Base-by-base conservation (phyloP, 2,888 invertebrate species). In the Rugalucina vietnamica region DNA sequence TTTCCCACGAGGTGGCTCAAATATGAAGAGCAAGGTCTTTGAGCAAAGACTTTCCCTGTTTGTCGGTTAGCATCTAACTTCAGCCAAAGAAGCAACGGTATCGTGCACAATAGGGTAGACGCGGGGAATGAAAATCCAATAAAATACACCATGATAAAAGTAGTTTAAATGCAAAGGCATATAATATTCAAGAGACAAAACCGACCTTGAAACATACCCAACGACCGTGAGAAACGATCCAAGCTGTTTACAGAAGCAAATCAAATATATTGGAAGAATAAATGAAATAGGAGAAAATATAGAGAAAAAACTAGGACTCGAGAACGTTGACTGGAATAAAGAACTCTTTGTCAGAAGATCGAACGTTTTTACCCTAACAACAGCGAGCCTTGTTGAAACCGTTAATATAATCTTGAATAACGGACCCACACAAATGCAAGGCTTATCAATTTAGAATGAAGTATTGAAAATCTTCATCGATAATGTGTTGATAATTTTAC, bases 401-500 rank as follows among this genome's bases (percentile, higher is more conserved):
- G 72, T 72, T 72, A 72, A 49, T 43, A 72, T 72, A 72, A 49
- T 72, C 49, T 72, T 39, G 49, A 76, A 76, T 69, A 84, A 76
- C 76, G 49, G 72, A 32, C 79, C 34, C 50, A 76, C 71, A 81
- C 78, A 76, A 49, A 50, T 60, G 29, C 69, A 76, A 69, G 74
- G 72, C 72, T 72, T 85, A 85, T 85, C 85, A 79, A 79, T 79
- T 73, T 69, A 76, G 70, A 85, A 72, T 76, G 81, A 79, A 76
- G 60, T 34, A 79, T 85, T 76, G 76, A 85, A 85, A 76, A 77
- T 37, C 78, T 36, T 27, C 73, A 77, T 87, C 83, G 85, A 83
- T 87, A 83, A 83, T 76, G 74, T 76, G 81, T 79, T 81, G 87
- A 87, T 87, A 85, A 87, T 87, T 82, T 85, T 81, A 87, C 81